These are phyloP conservation scores for Notodonta ziczac DNA, from an alignment of 2,888 invertebrate species.

Conservation along the genomic window DNA sequence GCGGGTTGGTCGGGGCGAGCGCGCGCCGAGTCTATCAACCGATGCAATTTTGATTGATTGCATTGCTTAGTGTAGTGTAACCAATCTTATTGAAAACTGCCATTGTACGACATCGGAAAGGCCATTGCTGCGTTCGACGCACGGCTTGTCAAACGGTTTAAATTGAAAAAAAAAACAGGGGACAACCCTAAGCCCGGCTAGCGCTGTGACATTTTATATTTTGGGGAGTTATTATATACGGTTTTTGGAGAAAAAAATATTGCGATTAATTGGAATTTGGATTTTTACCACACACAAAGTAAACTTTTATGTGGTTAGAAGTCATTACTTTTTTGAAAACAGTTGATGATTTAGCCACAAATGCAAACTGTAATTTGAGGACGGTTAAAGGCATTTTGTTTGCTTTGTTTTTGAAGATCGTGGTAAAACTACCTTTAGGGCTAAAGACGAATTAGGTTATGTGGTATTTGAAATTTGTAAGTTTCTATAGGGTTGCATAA, in stretches of 20 bases:
- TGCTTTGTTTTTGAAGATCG: too few relatives aligned
- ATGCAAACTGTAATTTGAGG: too few relatives aligned
- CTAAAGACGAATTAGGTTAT: too few relatives aligned
- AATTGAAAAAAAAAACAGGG: conserved; percentile 80
- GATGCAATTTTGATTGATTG: conserved; percentile 84
- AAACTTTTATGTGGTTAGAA: too few relatives aligned
- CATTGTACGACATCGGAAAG: conserved; percentile 77
- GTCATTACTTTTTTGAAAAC: conserved; percentile 2
- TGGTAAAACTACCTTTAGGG: too few relatives aligned
- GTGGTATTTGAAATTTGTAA: too few relatives aligned
- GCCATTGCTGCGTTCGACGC: conserved; percentile 77
- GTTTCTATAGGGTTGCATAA: conserved; percentile 13
- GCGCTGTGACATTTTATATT: conserved; percentile 77
- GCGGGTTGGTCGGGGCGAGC: conserved; percentile 56
- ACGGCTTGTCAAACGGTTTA: conserved; percentile 81
- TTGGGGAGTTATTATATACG: conserved; percentile 64
- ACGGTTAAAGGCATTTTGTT: too few relatives aligned
- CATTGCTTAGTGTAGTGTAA: conserved; percentile 84
- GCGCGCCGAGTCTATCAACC: conserved; percentile 73
- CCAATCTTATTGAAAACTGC: conserved; percentile 83
- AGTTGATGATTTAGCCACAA: not conserved
- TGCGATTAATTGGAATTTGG: conserved; percentile 31
- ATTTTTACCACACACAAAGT: conserved; percentile 1
- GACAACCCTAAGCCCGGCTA: conserved; percentile 73
- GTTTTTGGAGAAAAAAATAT: conserved; percentile 48